A percentile compares a stretch with the other conserved stretches of the same genome.
Conservation (phyloP, 2,113 vertebrate species). For the Globicephala melas region DNA sequence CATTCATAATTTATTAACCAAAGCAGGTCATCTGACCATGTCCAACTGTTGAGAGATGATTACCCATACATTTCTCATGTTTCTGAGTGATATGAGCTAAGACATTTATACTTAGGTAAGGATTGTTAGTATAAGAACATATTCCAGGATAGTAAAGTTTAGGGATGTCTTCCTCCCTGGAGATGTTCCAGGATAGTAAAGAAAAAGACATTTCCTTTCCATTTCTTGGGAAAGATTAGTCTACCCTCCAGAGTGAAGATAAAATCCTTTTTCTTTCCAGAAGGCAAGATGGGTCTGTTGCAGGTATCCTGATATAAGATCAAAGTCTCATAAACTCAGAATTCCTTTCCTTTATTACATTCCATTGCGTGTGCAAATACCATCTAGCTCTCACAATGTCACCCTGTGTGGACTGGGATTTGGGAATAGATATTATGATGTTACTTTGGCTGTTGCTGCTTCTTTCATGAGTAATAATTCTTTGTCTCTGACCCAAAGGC, state of each 20-base stretch:
- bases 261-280: neutral
- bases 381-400: neutral
- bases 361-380: neutral
- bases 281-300: neutral
- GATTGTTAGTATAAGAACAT: neutral
- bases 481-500: neutral
- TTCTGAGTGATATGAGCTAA: neutral
- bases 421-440: neutral
- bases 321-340: neutral
- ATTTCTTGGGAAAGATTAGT: neutral
- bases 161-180: neutral
- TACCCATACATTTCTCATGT: neutral
- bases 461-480: neutral
- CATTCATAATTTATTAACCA: neutral
- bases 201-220: neutral
- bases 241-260: neutral
- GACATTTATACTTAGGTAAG: neutral
- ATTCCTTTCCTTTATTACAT: neutral
- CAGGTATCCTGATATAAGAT: neutral
- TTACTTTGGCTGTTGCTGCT: neutral
- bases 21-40: neutral
- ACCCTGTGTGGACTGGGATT: neutral
- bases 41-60: neutral
- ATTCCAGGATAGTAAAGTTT: neutral
- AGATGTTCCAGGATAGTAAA: neutral